Evolutionary conservation across 2,888 invertebrate genomes (phyloP).

Genomic region (Eutolmus rufibarbis): DNA sequence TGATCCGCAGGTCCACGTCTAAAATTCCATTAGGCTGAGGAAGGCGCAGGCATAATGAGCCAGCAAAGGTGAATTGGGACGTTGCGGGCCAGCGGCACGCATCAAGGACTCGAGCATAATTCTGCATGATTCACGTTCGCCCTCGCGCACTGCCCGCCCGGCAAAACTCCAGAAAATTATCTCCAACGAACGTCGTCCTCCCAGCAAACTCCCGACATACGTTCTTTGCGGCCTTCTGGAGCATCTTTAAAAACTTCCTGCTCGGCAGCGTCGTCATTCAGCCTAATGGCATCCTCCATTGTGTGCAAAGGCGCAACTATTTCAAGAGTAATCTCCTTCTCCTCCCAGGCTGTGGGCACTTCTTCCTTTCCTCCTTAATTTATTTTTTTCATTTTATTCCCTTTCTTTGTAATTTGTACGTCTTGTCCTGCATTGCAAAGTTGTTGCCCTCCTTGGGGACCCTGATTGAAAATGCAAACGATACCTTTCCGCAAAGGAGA

Average conservation of each 20-base stretch:
- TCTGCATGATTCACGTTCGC: neutral
- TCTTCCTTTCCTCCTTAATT: neutral
- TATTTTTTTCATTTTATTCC: neutral
- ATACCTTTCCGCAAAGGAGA: neutral
- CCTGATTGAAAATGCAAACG: neutral
- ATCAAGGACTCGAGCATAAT: neutral
- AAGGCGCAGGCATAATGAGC: neutral
- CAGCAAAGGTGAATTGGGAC: neutral
- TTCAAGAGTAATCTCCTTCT: neutral
- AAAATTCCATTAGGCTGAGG: constrained; percentile 8
- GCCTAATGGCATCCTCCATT: neutral
- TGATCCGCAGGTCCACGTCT: neutral
- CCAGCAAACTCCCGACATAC: neutral
- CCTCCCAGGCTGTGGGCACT: neutral
- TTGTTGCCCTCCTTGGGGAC: neutral
- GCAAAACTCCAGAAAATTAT: neutral
- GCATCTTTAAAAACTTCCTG: neutral
- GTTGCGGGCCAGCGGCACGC: neutral
- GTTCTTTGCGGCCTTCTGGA: neutral
- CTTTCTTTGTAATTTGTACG: neutral
- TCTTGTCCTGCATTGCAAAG: neutral
- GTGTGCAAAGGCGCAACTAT: neutral
- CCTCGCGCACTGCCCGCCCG: neutral
- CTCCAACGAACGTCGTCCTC: neutral
- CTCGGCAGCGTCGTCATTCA: neutral